Evolutionary conservation across 2,113 vertebrate genomes (phyloP).

Genomic region (Crocuta crocuta): DNA sequence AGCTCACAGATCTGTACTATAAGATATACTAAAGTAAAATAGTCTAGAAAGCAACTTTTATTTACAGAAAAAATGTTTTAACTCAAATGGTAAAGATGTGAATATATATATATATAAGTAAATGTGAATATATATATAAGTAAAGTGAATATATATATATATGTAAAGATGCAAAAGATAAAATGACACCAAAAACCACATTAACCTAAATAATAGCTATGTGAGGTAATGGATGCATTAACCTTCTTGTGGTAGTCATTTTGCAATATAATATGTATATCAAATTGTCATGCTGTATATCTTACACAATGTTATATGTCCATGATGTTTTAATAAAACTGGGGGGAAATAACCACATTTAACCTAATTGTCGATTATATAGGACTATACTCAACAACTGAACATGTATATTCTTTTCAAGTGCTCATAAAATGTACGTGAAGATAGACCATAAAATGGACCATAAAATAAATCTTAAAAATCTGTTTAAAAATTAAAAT

Average conservation of each 20-base stretch:
- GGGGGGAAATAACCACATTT: neutral
- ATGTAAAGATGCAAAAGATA: neutral
- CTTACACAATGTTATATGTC: neutral
- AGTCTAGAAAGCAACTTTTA: neutral
- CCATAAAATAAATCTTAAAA: constrained; percentile 24
- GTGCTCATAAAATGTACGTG: neutral
- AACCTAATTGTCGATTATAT: neutral
- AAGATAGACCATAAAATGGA: neutral
- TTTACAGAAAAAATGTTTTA: neutral
- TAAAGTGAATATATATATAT: neutral
- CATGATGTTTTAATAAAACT: neutral
- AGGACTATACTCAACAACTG: neutral
- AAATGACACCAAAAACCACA: neutral
- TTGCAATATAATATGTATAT: neutral
- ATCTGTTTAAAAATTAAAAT: neutral
- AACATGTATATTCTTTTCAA: neutral
- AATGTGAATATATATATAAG: too few species aligned
- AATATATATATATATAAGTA: neutral
- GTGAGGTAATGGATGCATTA: neutral
- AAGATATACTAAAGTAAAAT: neutral
- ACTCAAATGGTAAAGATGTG: neutral
- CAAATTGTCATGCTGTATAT: neutral
- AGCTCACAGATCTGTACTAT: neutral
- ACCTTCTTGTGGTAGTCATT: neutral
- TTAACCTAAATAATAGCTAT: neutral